Base-by-base conservation (phyloP, 2,797 vertebrate genomes). In the Poeciliopsis presidionis region DNA sequence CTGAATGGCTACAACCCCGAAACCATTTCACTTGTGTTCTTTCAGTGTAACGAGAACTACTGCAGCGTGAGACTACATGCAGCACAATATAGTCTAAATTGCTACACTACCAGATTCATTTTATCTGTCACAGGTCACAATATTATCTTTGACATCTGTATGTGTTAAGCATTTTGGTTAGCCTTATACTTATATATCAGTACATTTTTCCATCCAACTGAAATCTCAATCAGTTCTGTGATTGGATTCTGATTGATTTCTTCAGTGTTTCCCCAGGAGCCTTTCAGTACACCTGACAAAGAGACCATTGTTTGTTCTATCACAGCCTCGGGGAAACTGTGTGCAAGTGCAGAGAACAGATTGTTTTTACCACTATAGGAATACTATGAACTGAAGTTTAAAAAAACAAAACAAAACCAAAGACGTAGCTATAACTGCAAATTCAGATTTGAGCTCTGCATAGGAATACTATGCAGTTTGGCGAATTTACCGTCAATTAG, bases 171-270 rank as follows among this genome's bases (percentile, higher is more conserved):
- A 70, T 75, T 70, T 43, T 39, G 33, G 8, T 77, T 33, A 11
- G 28, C 53, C 43, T 28, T 7, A 71, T 63, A 25, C 22, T 20
- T 49, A 59, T 53, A 63, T 5, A 22, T 41, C 36, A 25, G 55
- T 61, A 79, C 70, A 51, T 76, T 71, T 55, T 76, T 33, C 70
- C 74, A 69, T 46, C 46, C 16, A 57, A 67, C 14, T 74, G 55
- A 76, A 81, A 80, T 55, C 65, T 45, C 73, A 18, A 51, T 76
- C 73, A 74, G 36, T 72, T 75, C 46, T 72, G 2, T 46, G 3
- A 91, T 77, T 81, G 83, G 76, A 78, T 86, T 82, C 57, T 20
- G 36, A 93, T 92, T 87, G 86, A 91, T 92, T 92, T 88, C 76
- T 81, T 74, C 78, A 70, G 73, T 33, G 72, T 55, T 36, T 73